These are phyloP conservation scores for Chelonoidis abingdonii DNA, from an alignment of 2,113 vertebrate genomes.

Conservation along the genomic window DNA sequence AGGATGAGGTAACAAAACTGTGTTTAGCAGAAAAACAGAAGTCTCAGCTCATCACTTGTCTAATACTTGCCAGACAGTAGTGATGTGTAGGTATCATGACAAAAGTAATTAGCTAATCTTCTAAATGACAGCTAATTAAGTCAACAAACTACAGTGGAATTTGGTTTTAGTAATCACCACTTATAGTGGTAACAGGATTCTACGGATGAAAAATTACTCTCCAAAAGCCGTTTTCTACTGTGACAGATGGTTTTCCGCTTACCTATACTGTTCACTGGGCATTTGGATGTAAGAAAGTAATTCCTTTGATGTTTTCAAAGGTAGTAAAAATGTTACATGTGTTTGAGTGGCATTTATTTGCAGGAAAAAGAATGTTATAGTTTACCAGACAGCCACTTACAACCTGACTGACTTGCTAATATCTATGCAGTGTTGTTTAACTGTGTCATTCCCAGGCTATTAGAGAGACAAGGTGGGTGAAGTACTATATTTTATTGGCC, in stretches of 20 bases:
- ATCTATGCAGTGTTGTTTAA: neutral
- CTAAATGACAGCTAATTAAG: neutral
- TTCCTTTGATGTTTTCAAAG: neutral
- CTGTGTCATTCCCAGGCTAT: neutral
- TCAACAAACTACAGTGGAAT: neutral
- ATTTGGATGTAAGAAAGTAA: neutral
- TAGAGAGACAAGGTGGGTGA: neutral
- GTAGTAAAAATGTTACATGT: neutral
- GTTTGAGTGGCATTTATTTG: slow-evolving; percentile 23
- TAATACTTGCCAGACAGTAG: neutral
- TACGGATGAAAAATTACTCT: neutral
- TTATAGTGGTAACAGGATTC: neutral
- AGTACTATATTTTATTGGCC: neutral
- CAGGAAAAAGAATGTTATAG: slow-evolving; percentile 3
- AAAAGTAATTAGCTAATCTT: neutral
- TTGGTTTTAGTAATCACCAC: neutral
- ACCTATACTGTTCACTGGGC: neutral
- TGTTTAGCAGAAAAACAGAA: neutral
- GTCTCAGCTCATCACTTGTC: neutral
- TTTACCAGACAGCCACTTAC: neutral
- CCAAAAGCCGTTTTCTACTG: neutral
- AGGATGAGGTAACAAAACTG: neutral
- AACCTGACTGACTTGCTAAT: neutral
- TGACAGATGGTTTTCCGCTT: neutral
- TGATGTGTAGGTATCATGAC: neutral